Base-by-base conservation (phyloP, 1,140 invertebrate genomes). In the Parasteatoda tepidariorum region DNA sequence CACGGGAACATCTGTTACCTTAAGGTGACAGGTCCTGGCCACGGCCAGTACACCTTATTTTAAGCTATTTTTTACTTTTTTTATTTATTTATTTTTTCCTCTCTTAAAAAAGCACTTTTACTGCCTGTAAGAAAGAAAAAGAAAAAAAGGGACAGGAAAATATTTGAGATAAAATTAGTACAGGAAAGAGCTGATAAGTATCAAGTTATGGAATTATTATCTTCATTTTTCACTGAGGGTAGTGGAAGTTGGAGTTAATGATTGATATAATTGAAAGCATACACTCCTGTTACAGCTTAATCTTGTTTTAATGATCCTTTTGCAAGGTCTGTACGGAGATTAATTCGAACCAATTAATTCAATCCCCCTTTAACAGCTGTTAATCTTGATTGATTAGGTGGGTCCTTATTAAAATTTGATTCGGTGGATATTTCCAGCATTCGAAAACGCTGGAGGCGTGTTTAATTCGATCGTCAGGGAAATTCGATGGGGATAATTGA, bases 281-380 rank as follows among this genome's bases (percentile, higher is more conserved):
- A 22, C 18, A 57, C 61, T 62, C 54, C 61, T 22, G 54, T 33
- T 68, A 79, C 48, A 59, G 62, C 62, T 79, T 79, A 79, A 79
- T 79, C 76, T 68, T 48, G 48, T 57, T 79, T 79, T 79, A 79
- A 79, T 79, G 66, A 61, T 24, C 54, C 54, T 48, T 79, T 79
- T 18, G 64, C 9, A 79, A 54, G 38, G 61, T 33, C 13, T 28
- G 34, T 66, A 22, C 26, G 26, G 48, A 48, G 61, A 76, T 76
- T 76, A 64, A 76, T 76, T 22, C 74, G 33, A 34, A 5, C 28
- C 66, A 68, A 68, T 68, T 79, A 79, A 79, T 67, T 68, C 59
- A 41, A 68, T 28, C 41, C 54, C 18, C 38, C 9, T n/a, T 30
- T 68, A 79, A 68, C 62, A 68, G 59, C 62, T 66, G 74, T 66